These are phyloP conservation scores for Protonemura montana DNA, from an alignment of 2,888 invertebrate species.

Conservation along the genomic window DNA sequence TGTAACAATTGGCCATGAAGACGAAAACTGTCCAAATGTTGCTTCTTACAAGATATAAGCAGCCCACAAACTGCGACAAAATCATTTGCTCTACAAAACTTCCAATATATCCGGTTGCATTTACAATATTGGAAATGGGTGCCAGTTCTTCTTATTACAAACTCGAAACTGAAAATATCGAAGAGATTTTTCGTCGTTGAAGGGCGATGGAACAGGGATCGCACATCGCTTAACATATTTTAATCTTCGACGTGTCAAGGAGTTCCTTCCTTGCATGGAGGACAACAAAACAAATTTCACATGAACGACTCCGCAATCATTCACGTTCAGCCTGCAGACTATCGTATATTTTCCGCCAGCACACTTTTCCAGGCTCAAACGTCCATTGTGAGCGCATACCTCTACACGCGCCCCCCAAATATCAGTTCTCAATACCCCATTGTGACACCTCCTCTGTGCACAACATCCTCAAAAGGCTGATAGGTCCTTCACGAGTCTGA, in stretches of 20 bases:
- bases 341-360: neutral
- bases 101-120: no score
- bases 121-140: no score
- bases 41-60: no score
- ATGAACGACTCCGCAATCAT: neutral
- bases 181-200: no score
- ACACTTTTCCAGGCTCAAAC: constrained; percentile 4
- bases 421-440: neutral
- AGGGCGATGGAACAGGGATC: neutral
- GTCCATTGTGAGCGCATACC: neutral
- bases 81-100: no score
- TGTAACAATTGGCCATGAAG: no score
- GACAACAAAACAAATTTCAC: constrained; percentile 1
- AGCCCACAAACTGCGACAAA: no score
- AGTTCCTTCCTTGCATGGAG: neutral
- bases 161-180: no score
- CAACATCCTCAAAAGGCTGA: no score
- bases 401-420: neutral
- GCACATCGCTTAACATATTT: constrained; percentile 12
- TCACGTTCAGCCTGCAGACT: neutral
- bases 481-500: no score
- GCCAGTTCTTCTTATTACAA: no score
- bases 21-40: no score
- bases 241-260: neutral
- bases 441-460: neutral